phyloP scores from a whole-genome alignment of 2,113 vertebrate species.

The Pseudorhombus dupliciocellatus region DNA sequence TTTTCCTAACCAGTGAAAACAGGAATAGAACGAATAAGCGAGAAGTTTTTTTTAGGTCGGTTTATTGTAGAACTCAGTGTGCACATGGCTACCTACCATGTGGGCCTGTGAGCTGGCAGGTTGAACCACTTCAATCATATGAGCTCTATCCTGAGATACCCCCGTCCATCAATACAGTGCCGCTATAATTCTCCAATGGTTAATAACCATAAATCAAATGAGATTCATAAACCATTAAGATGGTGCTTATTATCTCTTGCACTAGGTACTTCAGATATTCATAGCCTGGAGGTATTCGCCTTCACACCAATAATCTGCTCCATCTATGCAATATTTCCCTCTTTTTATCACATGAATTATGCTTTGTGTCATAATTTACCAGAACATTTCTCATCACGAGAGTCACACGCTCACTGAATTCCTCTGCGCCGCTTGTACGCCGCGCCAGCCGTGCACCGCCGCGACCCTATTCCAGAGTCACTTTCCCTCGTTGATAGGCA shows the following conservation, averaged over 20 bases:
- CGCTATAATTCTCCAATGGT: constrained; percentile 66
- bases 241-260: constrained; percentile 78
- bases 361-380: constrained; percentile 75
- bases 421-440: constrained; percentile 47
- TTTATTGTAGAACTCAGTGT: constrained; percentile 13
- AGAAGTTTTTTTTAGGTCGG: constrained; percentile 40
- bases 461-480: constrained; percentile 9
- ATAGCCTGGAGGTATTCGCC: constrained; percentile 66
- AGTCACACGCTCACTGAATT: constrained; percentile 53
- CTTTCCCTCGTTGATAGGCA: constrained; percentile 28
- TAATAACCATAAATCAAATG: constrained; percentile 79
- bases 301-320: constrained; percentile 73
- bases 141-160: constrained; percentile 48
- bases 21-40: constrained; percentile 18
- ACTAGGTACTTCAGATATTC: constrained; percentile 74
- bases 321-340: constrained; percentile 71
- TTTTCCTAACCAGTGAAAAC: constrained; percentile 3
- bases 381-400: constrained; percentile 66
- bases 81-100: constrained; percentile 14
- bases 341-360: constrained; percentile 75
- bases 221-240: constrained; percentile 80
- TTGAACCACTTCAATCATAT: constrained; percentile 48
- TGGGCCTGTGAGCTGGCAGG: constrained; percentile 34
- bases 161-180: constrained; percentile 61
- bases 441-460: constrained; percentile 18